Percentiles rank a stretch among this genome's conserved stretches.
Evolutionary conservation across 2,797 vertebrate species (phyloP).

Genomic region (Onychomys leucogaster): DNA sequence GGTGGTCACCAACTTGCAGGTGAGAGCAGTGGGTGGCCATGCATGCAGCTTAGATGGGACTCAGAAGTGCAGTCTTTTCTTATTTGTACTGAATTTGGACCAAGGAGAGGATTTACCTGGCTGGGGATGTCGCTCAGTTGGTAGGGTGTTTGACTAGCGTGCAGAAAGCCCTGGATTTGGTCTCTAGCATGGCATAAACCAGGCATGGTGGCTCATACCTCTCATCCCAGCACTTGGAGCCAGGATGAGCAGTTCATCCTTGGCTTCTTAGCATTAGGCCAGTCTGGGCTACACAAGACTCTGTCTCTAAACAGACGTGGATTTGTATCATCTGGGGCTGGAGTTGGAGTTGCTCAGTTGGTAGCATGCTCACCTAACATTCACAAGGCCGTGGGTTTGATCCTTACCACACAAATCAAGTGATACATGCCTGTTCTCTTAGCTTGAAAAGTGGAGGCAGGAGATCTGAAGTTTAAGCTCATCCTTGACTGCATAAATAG

Average conservation of each 20-base stretch:
- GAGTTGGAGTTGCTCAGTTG: neutral
- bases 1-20: conserved; percentile 85
- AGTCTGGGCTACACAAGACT: neutral
- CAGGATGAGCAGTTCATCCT: neutral
- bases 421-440: neutral
- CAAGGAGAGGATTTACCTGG: neutral
- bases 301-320: neutral
- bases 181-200: no score
- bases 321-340: neutral
- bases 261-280: neutral
- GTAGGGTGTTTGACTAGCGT: no score
- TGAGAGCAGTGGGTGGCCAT: conserved; percentile 65
- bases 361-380: neutral
- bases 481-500: neutral
- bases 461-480: neutral
- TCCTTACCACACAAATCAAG: neutral
- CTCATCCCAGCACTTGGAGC: neutral
- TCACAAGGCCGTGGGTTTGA: neutral
- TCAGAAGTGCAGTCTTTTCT: neutral
- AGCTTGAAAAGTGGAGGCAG: neutral
- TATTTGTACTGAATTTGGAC: no score
- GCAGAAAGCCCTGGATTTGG: neutral
- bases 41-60: neutral
- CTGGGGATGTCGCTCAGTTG: neutral
- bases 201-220: neutral